These are phyloP conservation scores for Heliconius erato DNA, from an alignment of 2,888 invertebrate genomes.

Conservation along the genomic window DNA sequence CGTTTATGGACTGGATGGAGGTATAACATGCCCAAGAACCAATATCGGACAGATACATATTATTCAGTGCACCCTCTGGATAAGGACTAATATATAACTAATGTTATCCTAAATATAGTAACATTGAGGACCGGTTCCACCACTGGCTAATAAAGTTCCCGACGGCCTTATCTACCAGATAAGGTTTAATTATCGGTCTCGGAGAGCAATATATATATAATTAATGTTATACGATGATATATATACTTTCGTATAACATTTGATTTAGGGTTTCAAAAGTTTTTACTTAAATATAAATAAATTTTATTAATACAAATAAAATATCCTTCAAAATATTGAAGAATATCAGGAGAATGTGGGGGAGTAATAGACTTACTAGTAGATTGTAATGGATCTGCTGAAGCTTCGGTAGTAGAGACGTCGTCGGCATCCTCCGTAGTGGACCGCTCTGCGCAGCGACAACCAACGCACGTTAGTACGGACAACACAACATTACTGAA, in stretches of 20 bases:
- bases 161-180: background rate
- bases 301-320: background rate
- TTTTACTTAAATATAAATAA: background rate
- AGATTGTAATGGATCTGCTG: slow-evolving; percentile 49
- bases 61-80: too few relatives aligned
- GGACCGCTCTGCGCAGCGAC: slow-evolving; percentile 64
- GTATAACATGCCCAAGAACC: too few relatives aligned
- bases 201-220: too few relatives aligned
- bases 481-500: slow-evolving; percentile 55
- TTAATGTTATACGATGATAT: background rate
- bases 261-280: too few relatives aligned
- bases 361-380: slow-evolving; percentile 49
- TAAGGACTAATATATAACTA: too few relatives aligned
- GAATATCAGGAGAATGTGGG: slow-evolving; percentile 3
- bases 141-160: slow-evolving; percentile 6
- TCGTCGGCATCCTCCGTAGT: slow-evolving; percentile 62
- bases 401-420: slow-evolving; percentile 63
- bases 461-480: slow-evolving; percentile 71
- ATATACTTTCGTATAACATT: background rate
- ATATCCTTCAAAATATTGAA: background rate
- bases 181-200: background rate
- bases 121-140: background rate
- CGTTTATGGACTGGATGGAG: too few relatives aligned
- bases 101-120: too few relatives aligned
- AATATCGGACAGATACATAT: too few relatives aligned